These are phyloP conservation scores for Drepana falcataria DNA, from an alignment of 2,888 invertebrate species.

Conservation along the genomic window DNA sequence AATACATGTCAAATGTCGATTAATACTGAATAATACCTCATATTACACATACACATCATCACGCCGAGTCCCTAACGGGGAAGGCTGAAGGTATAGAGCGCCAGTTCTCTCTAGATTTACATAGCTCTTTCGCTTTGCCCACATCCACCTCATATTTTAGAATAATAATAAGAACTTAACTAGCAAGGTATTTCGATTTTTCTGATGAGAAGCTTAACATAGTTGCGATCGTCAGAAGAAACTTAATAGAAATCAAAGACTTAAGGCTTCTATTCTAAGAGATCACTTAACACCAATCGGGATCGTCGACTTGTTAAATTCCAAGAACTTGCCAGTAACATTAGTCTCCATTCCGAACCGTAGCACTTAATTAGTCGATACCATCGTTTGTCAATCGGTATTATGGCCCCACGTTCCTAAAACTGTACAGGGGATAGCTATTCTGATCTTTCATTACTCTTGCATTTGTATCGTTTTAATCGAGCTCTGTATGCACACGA, in stretches of 20 bases:
- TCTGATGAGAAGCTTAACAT: no score
- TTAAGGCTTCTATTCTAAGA: neutral
- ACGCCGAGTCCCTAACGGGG: no score
- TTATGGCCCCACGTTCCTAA: constrained; percentile 20
- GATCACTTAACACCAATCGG: neutral
- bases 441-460: constrained; percentile 37
- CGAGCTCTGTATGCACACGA: constrained; percentile 29
- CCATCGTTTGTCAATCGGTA: constrained; percentile 27
- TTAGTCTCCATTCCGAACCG: neutral
- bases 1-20: no score
- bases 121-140: no score
- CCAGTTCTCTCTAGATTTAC: no score
- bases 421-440: constrained; percentile 21
- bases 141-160: no score
- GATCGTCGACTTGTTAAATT: neutral
- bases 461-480: constrained; percentile 45
- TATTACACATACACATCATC: no score
- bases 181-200: no score
- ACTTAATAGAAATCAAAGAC: neutral
- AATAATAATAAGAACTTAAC: no score
- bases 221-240: no score
- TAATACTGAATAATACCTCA: no score
- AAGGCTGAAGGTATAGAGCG: no score
- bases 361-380: neutral
- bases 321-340: neutral